phyloP scores from a whole-genome alignment of 2,797 vertebrate species.

The Enteromius fasciolatus region DNA sequence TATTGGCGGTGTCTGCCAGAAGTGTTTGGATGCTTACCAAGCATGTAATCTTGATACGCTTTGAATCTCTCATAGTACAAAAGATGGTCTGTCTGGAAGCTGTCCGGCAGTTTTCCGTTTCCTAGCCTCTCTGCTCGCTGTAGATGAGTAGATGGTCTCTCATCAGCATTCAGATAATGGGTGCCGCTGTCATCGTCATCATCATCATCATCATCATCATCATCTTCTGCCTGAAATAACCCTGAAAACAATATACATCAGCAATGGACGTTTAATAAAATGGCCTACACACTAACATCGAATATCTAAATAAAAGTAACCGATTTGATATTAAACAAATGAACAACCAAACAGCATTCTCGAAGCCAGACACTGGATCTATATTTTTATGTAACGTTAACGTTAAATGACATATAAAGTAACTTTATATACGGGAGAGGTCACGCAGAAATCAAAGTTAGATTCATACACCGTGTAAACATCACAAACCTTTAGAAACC shows the following conservation, averaged over 20 bases:
- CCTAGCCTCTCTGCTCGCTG: constrained; percentile 72
- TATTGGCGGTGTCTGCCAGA: neutral
- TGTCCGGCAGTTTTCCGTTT: constrained; percentile 79
- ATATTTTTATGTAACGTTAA: neutral
- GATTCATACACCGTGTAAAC: neutral
- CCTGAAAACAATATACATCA: constrained; percentile 55
- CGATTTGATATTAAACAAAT: neutral
- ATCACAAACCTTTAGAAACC: constrained; percentile 30
- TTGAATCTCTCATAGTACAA: constrained; percentile 93
- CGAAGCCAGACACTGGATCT: neutral
- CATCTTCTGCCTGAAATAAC: constrained; percentile 68
- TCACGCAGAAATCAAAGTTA: neutral
- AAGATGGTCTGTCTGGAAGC: constrained; percentile 86
- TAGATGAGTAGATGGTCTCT: constrained; percentile 72
- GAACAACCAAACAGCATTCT: neutral
- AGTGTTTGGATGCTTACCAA: constrained; percentile 75
- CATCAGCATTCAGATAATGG: constrained; percentile 71
- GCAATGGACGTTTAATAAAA: neutral
- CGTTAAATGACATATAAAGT: neutral
- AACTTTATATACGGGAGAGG: neutral
- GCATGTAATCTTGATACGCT: constrained; percentile 92
- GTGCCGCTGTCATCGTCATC: constrained; percentile 77
- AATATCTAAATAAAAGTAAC: neutral
- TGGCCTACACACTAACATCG: neutral
- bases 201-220: constrained; percentile 66